phyloP scores from a whole-genome alignment of 2,113 vertebrate genomes.

The Erinaceus europaeus region DNA sequence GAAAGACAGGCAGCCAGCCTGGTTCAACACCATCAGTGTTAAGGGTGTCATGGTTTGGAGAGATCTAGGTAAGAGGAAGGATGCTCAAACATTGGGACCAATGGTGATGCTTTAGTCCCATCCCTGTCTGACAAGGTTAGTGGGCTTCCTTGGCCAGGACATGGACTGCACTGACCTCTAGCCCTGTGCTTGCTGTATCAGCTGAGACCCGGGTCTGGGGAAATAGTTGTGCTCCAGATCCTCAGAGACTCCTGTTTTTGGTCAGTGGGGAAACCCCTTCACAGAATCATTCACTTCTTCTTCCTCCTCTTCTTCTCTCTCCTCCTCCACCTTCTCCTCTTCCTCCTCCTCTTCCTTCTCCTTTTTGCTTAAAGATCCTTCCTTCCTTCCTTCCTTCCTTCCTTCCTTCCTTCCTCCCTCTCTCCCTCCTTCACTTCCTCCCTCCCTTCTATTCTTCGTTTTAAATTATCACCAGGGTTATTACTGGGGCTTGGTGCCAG shows the following conservation, averaged over 20 bases:
- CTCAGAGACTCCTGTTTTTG: background rate
- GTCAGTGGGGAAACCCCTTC: fast-evolving
- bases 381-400: no score
- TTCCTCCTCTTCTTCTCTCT: no score
- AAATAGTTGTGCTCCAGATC: no score
- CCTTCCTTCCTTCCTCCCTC: no score
- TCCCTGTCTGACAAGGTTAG: background rate
- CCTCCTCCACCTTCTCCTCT: no score
- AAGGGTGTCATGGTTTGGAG: fast-evolving
- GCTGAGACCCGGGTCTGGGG: background rate
- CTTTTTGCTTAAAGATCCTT: no score
- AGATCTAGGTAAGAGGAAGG: background rate
- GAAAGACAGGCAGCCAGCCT: background rate
- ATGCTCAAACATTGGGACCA: background rate
- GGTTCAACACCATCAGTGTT: background rate
- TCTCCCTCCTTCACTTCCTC: no score
- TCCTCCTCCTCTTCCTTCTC: no score
- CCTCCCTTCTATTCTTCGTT: no score
- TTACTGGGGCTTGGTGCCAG: no score
- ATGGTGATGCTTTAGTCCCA: fast-evolving
- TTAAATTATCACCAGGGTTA: no score
- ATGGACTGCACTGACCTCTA: background rate
- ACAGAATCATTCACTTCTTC: no score
- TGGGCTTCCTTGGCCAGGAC: background rate
- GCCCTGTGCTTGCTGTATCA: background rate